Conservation (phyloP, 2,888 invertebrate genomes). For the Thelaira solivaga region DNA sequence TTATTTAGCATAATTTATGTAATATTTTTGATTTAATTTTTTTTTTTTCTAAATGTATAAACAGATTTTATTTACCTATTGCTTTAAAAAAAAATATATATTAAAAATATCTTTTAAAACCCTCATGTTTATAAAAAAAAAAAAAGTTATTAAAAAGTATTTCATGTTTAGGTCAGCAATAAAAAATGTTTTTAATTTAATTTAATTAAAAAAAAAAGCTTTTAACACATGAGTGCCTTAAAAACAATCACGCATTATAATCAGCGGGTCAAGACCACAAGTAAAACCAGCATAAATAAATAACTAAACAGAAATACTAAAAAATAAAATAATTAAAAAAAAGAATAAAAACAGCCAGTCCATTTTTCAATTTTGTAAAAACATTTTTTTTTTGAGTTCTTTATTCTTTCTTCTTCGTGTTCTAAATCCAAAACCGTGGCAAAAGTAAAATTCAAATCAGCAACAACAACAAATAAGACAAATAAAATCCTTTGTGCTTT, state of each 20-base stretch:
- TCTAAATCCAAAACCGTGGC: background rate
- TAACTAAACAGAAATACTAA: background rate
- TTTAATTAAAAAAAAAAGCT: background rate
- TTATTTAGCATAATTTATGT: too few relatives aligned
- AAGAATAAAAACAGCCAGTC: conserved; percentile 21
- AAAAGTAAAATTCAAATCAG: background rate
- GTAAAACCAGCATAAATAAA: conserved; percentile 32
- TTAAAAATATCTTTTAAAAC: too few relatives aligned
- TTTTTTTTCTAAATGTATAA: too few relatives aligned
- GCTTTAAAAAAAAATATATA: too few relatives aligned
- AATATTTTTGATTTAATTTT: too few relatives aligned
- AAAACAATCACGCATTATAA: conserved; percentile 27
- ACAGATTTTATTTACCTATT: too few relatives aligned
- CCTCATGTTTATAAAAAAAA: too few relatives aligned
- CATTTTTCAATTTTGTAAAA: conserved; percentile 53
- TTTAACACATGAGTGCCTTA: background rate
- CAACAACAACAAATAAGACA: background rate
- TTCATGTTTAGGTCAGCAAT: too few relatives aligned
- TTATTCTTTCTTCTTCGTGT: background rate
- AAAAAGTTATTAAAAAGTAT: too few relatives aligned
- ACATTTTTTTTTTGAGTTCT: conserved; percentile 31
- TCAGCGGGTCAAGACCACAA: conserved; percentile 57
- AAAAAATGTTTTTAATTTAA: too few relatives aligned
- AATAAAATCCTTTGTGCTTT: conserved; percentile 34
- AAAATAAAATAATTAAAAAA: background rate